These are phyloP conservation scores for Formicarius rufipectus DNA, from an alignment of 2,113 vertebrate genomes.

Conservation along the genomic window DNA sequence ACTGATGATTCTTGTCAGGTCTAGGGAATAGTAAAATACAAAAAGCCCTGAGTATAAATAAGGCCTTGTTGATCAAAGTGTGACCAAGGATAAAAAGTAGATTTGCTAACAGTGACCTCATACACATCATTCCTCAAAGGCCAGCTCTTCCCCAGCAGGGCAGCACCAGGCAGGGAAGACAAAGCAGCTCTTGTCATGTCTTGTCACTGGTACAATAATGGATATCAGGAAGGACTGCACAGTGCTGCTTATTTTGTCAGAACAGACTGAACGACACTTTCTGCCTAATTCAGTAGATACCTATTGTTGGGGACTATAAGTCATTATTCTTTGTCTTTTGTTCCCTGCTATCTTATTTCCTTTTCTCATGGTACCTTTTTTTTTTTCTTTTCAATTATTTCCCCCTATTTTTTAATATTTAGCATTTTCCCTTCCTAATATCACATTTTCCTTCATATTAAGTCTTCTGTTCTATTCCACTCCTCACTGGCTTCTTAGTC, in stretches of 20 bases:
- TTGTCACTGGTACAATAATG: slow-evolving; percentile 22
- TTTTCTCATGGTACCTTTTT: background rate
- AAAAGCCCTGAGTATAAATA: background rate
- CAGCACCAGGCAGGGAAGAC: slow-evolving; percentile 27
- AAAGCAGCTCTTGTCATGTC: slow-evolving; percentile 55
- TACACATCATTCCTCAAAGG: background rate
- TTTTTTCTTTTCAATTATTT: background rate
- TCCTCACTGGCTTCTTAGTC: background rate
- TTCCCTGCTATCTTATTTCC: background rate
- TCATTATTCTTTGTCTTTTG: background rate
- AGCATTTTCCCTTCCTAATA: background rate
- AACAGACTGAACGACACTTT: slow-evolving; percentile 17
- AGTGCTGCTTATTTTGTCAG: slow-evolving; percentile 17
- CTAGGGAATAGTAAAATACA: background rate
- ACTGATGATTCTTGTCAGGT: background rate
- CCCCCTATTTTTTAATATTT: background rate
- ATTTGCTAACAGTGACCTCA: slow-evolving; percentile 45
- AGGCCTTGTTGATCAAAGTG: slow-evolving; percentile 38
- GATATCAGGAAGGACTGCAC: slow-evolving; percentile 28
- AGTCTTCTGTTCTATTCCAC: background rate
- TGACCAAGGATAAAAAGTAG: slow-evolving; percentile 15
- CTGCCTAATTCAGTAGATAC: slow-evolving; percentile 1
- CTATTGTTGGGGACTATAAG: background rate
- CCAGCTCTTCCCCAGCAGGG: slow-evolving; percentile 26
- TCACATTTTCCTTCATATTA: background rate